These are phyloP conservation scores for Cinara cedri DNA, from an alignment of 2,888 invertebrate species.

Conservation along the genomic window DNA sequence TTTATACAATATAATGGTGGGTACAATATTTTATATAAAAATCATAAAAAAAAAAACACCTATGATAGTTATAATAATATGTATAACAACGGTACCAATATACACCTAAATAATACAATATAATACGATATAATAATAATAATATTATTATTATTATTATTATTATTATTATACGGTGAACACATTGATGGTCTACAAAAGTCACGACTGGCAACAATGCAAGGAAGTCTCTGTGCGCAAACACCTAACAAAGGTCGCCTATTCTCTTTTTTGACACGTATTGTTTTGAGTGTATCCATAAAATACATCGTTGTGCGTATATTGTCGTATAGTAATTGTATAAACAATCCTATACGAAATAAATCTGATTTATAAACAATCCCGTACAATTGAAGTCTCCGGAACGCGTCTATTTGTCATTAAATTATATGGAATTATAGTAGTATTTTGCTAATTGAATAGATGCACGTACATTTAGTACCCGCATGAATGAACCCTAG, in stretches of 20 bases:
- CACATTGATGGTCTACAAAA: conserved; percentile 1
- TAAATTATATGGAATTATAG: too few relatives aligned
- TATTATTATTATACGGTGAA: too few relatives aligned
- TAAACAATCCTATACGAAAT: conserved; percentile 16
- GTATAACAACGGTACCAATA: too few relatives aligned
- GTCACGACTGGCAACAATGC: conserved; percentile 26
- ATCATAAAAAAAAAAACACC: too few relatives aligned
- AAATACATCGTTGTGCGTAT: background rate
- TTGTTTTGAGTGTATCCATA: conserved; percentile 34
- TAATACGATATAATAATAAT: too few relatives aligned
- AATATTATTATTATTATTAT: too few relatives aligned
- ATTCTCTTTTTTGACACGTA: conserved; percentile 26
- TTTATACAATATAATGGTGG: background rate
- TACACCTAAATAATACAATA: too few relatives aligned
- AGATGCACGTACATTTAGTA: too few relatives aligned
- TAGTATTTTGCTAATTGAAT: too few relatives aligned
- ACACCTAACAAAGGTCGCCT: conserved; percentile 41
- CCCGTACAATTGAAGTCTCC: background rate
- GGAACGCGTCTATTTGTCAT: conserved; percentile 17
- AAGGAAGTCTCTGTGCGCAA: background rate
- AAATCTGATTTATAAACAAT: conserved; percentile 13
- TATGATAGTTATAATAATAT: too few relatives aligned
- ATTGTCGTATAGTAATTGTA: conserved; percentile 15
- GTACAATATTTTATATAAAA: background rate
- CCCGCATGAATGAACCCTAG: too few relatives aligned